Base-by-base conservation (phyloP, 2,113 vertebrate genomes). In the Rana temporaria region DNA sequence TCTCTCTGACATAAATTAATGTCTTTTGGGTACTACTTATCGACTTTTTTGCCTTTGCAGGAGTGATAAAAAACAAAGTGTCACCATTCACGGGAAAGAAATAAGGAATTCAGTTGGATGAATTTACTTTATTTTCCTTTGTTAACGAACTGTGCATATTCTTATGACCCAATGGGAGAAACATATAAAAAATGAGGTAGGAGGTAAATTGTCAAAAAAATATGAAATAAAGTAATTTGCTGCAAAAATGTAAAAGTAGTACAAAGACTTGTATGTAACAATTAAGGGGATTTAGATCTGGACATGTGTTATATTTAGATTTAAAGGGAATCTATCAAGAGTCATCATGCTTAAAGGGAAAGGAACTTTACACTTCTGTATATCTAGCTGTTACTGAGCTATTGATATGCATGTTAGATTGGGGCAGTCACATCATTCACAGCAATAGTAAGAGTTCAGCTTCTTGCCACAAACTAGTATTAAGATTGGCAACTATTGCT, bases 11-110 rank as follows among this genome's bases (percentile, higher is more conserved):
- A 83, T 83, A 83, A 83, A 83, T 75, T 76, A 83, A 83, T 76
- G 71, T 83, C 81, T 83, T 83, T 76, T 71, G 81, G 81, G 81
- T 83, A 55, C 81, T 75, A 83, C 71, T 83, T 83, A 76, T 83
- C 81, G 63, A 76, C 81, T 83, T 68, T 56, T 83, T 82, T 68
- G 53, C 64, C 32, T 76, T 73, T 59, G 81, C 24, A 83, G 52
- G 30, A 76, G 68, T 76, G 81, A 83, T 83, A 83, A 83, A 83
- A 82, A 71, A 69, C 70, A 53, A 83, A 83, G 69, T 60, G 42
- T 67, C 70, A 72, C 80, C 60, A 67, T 56, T 38, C 59, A 19
- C 52, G 17, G 17, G 60, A 70, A 82, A 82, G 59, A 66, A 67
- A 82, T 74, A 56, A 34, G 52, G 72, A 38, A 82, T 82, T 55